These are phyloP conservation scores for Holacanthella duospinosa DNA, from an alignment of 2,888 invertebrate genomes.

Conservation along the genomic window DNA sequence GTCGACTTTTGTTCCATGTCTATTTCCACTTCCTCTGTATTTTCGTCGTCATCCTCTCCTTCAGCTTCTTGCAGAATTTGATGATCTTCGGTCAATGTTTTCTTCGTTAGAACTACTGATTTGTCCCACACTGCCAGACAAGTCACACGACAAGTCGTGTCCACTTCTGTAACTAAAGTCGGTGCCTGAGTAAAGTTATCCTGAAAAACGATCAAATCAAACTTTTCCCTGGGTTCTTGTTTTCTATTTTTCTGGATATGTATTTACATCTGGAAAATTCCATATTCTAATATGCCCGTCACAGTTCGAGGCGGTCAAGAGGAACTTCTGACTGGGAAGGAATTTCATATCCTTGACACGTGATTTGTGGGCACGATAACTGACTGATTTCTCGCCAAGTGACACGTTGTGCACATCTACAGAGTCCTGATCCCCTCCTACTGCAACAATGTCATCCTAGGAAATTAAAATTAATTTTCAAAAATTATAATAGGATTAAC, in stretches of 20 bases:
- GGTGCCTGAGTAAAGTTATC: slow-evolving; percentile 42
- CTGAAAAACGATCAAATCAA: slow-evolving; percentile 20
- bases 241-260: too few species aligned
- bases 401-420: slow-evolving; percentile 42
- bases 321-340: slow-evolving; percentile 21
- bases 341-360: slow-evolving; percentile 34
- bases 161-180: slow-evolving; percentile 49
- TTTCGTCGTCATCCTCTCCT: slow-evolving; percentile 14
- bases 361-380: slow-evolving; percentile 35
- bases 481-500: slow-evolving; percentile 9
- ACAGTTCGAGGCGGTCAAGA: slow-evolving; percentile 56
- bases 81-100: slow-evolving; percentile 5
- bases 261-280: slow-evolving; percentile 43
- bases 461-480: slow-evolving; percentile 20
- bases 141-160: slow-evolving; percentile 61
- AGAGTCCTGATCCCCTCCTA: slow-evolving; percentile 65
- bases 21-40: slow-evolving; percentile 11
- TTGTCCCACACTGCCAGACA: slow-evolving; percentile 50
- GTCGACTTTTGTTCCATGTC: background rate
- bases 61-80: slow-evolving; percentile 3
- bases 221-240: background rate
- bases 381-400: slow-evolving; percentile 22
- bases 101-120: background rate
- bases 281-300: slow-evolving; percentile 68
- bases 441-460: slow-evolving; percentile 51